Evolutionary conservation across 2,113 vertebrate genomes (phyloP).

Genomic region (Phrynocephalus versicolor): DNA sequence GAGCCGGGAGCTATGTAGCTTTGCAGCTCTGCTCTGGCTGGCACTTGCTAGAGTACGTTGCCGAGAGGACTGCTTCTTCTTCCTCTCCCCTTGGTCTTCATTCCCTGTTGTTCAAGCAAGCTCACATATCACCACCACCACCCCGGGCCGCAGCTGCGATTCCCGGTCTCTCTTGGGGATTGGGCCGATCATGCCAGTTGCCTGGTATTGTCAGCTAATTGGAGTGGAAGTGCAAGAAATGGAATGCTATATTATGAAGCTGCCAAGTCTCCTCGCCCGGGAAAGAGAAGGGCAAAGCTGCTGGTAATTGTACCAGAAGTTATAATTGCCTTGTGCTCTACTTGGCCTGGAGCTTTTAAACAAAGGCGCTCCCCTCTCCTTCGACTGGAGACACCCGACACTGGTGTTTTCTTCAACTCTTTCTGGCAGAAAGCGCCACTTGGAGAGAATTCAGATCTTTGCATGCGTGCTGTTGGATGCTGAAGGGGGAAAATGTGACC

Average conservation of each 20-base stretch:
- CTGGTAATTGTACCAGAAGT: conserved; percentile 65
- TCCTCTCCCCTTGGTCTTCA: conserved; percentile 3
- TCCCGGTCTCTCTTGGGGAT: conserved; percentile 43
- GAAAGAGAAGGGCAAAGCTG: conserved; percentile 37
- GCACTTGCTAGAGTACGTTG: no score
- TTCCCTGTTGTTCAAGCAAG: conserved; percentile 35
- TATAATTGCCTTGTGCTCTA: conserved; percentile 65
- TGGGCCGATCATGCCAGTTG: conserved; percentile 53
- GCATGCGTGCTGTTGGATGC: no score
- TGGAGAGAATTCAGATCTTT: conserved; percentile 42
- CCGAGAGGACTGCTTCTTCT: fast-evolving
- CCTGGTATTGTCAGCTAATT: conserved; percentile 61
- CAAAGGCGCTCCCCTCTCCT: conserved; percentile 43
- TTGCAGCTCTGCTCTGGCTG: neutral
- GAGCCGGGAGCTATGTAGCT: no score
- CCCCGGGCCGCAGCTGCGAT: conserved; percentile 13
- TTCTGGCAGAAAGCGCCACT: neutral
- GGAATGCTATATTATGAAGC: conserved; percentile 44
- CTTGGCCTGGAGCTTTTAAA: conserved; percentile 53
- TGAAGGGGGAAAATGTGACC: conserved; percentile 33
- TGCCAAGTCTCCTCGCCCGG: conserved; percentile 67
- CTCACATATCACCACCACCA: no score
- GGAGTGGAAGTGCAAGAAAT: conserved; percentile 63
- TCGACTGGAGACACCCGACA: conserved; percentile 45
- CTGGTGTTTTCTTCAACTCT: conserved; percentile 33